Conservation (phyloP, 2,888 invertebrate species). For the Coleophora flavipennella region DNA sequence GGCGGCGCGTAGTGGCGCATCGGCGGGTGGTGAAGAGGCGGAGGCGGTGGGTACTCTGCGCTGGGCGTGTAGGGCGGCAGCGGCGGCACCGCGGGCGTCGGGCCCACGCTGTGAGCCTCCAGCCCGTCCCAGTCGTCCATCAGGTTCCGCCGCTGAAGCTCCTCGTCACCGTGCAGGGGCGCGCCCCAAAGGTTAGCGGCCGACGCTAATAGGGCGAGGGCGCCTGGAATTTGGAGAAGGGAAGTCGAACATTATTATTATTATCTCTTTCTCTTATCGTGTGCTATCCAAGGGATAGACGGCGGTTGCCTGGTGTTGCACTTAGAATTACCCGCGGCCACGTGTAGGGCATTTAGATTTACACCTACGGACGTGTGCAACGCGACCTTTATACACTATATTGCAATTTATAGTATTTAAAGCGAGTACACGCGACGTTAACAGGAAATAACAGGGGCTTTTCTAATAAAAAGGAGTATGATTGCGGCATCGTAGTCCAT, state of each 20-base stretch:
- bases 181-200: constrained; percentile 78
- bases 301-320: no score
- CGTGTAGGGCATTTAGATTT: no score
- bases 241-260: background rate
- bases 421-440: no score
- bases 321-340: no score
- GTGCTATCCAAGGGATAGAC: no score
- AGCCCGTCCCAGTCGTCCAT: constrained; percentile 76
- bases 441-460: no score
- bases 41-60: constrained; percentile 43
- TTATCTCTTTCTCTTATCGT: no score
- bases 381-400: no score
- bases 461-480: no score
- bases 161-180: constrained; percentile 58
- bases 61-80: constrained; percentile 75
- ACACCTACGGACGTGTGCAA: no score
- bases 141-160: constrained; percentile 67
- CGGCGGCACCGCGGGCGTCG: constrained; percentile 69
- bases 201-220: constrained; percentile 77
- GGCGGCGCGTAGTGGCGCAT: constrained; percentile 46
- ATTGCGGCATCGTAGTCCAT: no score
- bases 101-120: constrained; percentile 73
- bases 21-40: constrained; percentile 33
- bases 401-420: no score
- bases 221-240: constrained; percentile 66